These are phyloP conservation scores for Bettongia penicillata DNA, from an alignment of 2,113 vertebrate genomes.

Conservation along the genomic window DNA sequence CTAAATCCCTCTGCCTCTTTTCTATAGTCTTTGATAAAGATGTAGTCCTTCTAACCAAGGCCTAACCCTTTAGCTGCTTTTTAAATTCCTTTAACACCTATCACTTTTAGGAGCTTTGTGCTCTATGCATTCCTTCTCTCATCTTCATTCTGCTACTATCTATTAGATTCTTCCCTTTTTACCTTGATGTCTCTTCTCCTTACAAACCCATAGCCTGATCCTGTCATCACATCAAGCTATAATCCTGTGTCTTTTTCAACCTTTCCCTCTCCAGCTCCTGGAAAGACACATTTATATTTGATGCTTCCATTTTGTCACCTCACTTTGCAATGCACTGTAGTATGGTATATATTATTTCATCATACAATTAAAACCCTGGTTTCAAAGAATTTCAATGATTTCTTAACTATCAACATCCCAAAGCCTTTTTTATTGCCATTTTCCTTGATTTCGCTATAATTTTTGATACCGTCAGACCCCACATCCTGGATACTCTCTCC, in stretches of 20 bases:
- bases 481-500: background rate
- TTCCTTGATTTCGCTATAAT: background rate
- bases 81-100: too few species aligned
- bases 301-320: background rate
- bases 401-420: background rate
- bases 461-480: background rate
- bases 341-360: background rate
- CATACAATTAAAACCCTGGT: background rate
- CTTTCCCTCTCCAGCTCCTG: background rate
- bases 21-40: background rate
- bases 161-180: too few species aligned
- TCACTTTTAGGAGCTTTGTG: too few species aligned
- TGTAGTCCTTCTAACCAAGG: too few species aligned
- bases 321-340: background rate
- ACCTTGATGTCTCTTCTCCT: too few species aligned
- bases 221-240: too few species aligned
- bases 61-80: too few species aligned
- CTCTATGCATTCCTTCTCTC: too few species aligned
- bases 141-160: too few species aligned
- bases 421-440: background rate
- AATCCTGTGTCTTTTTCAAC: background rate
- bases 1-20: background rate
- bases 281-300: background rate
- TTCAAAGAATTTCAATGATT: background rate
- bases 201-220: too few species aligned